A percentile compares a stretch with the other conserved stretches of the same genome.
These are phyloP conservation scores for Bibio marci DNA, from an alignment of 2,888 invertebrate species.

Conservation along the genomic window DNA sequence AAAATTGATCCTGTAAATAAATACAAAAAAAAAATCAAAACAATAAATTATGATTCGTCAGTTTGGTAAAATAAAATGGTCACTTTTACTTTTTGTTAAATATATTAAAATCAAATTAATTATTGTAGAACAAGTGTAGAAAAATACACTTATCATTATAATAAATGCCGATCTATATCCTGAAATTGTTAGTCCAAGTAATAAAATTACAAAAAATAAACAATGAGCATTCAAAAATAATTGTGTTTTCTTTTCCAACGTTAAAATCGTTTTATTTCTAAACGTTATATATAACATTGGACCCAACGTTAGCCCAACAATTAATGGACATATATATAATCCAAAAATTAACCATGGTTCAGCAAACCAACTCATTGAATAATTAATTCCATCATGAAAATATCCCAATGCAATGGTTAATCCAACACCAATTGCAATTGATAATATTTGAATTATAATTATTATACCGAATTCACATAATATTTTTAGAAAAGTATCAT, in stretches of 20 bases:
- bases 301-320: constrained; percentile 22
- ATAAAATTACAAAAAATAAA: constrained; percentile 19
- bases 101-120: constrained; percentile 22
- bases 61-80: too few relatives aligned
- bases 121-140: constrained; percentile 21
- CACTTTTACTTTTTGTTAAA: constrained; percentile 20
- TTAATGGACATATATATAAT: constrained; percentile 27
- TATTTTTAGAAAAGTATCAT: not conserved
- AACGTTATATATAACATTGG: constrained; percentile 21
- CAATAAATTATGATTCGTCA: too few relatives aligned
- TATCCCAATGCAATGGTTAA: constrained; percentile 21
- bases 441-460: constrained; percentile 17
- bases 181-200: constrained; percentile 19
- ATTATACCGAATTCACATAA: constrained; percentile 15
- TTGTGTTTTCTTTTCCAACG: constrained; percentile 15
- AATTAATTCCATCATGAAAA: constrained; percentile 25
- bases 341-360: constrained; percentile 34
- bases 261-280: constrained; percentile 12
- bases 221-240: constrained; percentile 24
- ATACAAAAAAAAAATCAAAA: too few relatives aligned
- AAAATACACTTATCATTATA: constrained; percentile 21
- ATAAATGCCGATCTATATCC: constrained; percentile 23
- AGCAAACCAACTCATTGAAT: constrained; percentile 42
- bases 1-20: constrained; percentile 17
- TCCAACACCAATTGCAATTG: constrained; percentile 18